Conservation (phyloP, 35 echinoderm and acorn worm species). For the Ophioderma brevispina region DNA sequence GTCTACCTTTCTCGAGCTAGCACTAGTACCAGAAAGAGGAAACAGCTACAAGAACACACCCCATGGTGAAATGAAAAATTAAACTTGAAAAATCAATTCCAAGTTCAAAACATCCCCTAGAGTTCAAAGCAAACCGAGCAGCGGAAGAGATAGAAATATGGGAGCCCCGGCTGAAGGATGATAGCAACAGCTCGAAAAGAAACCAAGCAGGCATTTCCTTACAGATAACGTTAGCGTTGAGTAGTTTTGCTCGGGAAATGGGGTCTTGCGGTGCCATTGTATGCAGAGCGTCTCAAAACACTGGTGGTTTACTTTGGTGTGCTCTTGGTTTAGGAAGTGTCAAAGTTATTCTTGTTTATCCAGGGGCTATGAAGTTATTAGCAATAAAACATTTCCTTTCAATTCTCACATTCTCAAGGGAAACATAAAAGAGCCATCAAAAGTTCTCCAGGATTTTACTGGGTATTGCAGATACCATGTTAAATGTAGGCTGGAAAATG, state of each 20-base stretch:
- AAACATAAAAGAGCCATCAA: background rate
- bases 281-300: background rate
- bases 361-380: background rate
- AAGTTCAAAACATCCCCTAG: background rate
- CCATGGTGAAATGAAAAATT: background rate
- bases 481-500: no score
- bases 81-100: background rate
- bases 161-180: background rate
- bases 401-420: background rate
- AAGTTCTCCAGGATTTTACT: no score
- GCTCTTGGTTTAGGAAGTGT: conserved; percentile 9
- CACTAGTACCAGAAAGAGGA: background rate
- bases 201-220: background rate
- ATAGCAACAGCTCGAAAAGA: background rate
- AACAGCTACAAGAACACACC: background rate
- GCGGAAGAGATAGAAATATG: background rate
- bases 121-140: background rate
- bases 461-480: no score
- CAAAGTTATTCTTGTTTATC: background rate
- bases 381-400: background rate
- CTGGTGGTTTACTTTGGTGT: background rate
- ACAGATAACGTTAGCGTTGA: background rate
- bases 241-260: background rate
- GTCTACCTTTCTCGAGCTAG: background rate
- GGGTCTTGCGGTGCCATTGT: background rate